Evolutionary conservation across 2,888 invertebrate genomes (phyloP), one percentile per base, ranked within the genome.

Genomic region (Hemaris fuciformis): DNA sequence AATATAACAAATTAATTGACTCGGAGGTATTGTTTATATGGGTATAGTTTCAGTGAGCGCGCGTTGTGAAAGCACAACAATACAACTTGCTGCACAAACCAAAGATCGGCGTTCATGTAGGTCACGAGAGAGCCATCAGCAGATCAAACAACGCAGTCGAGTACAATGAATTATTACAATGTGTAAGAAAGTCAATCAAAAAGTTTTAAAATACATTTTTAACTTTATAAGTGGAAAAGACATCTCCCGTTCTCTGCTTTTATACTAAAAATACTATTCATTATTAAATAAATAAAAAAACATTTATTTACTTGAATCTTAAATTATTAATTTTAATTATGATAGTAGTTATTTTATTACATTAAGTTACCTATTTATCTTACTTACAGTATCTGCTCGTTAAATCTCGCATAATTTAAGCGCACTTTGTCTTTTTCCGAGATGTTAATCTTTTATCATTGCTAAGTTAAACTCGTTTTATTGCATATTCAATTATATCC

Each of bases 381-480:
- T 53, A 31, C 34, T 31, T 18, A 31, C 48, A 53, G 7, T 53
- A 53, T 53, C 48, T 25, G 27, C 3, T 27, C 15, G 15, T 53
- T 18, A 27, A 53, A 53, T 27, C 31, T 53, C 27, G 31, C 31
- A 53, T 53, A 53, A 31, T 53, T 31, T 31, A 53, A 53, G 18
- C 53, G 31, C 53, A 53, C 53, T 31, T 31, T 53, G 53, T 53
- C 53, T 31, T 31, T 25, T 53, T 18, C 53, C 31, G 18, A 53
- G 53, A 53, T 53, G 18, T 31, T 31, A 53, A 53, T 53, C 53
- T 53, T 31, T 53, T 53, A 53, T 53, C 31, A 53, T 31, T 53
- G 48, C 31, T 61, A 66, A 64, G 65, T 65, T 46, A 64, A 61
- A 62, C 65, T 59, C 62, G 18, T 58, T 64, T 64, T 65, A 70